These are phyloP conservation scores for Riptortus pedestris DNA, from an alignment of 1,140 invertebrate species.

Conservation along the genomic window DNA sequence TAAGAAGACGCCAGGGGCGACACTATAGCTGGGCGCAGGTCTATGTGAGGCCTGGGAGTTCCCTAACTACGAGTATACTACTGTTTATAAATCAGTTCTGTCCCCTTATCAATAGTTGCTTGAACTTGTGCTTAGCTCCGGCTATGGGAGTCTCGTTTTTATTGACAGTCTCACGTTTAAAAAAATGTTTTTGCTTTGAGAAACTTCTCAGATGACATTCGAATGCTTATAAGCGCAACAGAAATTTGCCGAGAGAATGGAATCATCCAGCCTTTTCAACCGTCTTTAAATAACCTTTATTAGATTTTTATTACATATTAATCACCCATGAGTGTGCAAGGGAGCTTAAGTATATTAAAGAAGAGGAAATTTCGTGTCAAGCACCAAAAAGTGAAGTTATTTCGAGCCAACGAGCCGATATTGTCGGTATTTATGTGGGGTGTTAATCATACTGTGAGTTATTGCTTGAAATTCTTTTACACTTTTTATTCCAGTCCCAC, in stretches of 20 bases:
- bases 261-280: neutral
- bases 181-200: neutral
- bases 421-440: conserved; percentile 99
- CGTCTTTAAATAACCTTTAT: conserved; percentile 7
- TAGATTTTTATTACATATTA: neutral
- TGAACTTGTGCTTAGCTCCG: neutral
- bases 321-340: conserved; percentile 36
- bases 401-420: conserved; percentile 95
- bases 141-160: conserved; percentile 24
- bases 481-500: too few relatives aligned
- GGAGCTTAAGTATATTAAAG: conserved; percentile 74
- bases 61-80: too few relatives aligned
- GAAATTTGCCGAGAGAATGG: neutral
- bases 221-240: neutral
- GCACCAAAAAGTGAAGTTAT: conserved; percentile 96
- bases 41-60: neutral
- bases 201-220: neutral
- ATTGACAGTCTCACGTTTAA: conserved; percentile 19
- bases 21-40: neutral
- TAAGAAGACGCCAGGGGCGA: neutral
- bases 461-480: too few relatives aligned
- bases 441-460: conserved; percentile 94
- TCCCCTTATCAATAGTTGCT: neutral
- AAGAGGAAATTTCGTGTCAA: conserved; percentile 92
- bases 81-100: neutral